Evolutionary conservation across 2,113 vertebrate genomes (phyloP).

Genomic region (Halcyon malimbica): DNA sequence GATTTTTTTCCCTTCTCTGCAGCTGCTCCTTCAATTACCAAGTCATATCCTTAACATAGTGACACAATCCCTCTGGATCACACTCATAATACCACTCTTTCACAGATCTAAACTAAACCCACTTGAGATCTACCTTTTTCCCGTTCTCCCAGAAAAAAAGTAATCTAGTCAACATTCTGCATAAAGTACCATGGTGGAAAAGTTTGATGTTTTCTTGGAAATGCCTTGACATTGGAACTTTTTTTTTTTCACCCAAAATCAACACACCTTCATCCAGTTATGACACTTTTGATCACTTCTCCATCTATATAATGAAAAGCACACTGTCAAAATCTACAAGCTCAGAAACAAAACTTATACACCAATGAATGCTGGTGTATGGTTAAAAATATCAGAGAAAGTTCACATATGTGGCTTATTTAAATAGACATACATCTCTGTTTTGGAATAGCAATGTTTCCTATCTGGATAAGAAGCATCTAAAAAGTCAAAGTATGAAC

Average conservation of each 20-base stretch:
- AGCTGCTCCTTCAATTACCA: background rate
- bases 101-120: background rate
- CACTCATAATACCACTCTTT: background rate
- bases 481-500: background rate
- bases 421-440: background rate
- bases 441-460: background rate
- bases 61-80: background rate
- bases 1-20: background rate
- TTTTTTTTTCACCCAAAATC: background rate
- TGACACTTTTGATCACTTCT: background rate
- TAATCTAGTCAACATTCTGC: background rate
- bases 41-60: background rate
- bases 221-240: background rate
- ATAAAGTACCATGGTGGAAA: background rate
- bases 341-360: background rate
- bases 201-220: background rate
- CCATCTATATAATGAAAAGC: background rate
- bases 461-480: background rate
- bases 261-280: background rate
- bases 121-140: background rate
- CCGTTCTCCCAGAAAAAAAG: background rate
- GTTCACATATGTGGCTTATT: background rate
- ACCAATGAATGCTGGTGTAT: background rate
- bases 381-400: background rate
- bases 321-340: background rate